Evolutionary conservation across 2,113 vertebrate species (phyloP), one percentile per base, ranked within the genome.

Genomic region (Myxocyprinus asiaticus): DNA sequence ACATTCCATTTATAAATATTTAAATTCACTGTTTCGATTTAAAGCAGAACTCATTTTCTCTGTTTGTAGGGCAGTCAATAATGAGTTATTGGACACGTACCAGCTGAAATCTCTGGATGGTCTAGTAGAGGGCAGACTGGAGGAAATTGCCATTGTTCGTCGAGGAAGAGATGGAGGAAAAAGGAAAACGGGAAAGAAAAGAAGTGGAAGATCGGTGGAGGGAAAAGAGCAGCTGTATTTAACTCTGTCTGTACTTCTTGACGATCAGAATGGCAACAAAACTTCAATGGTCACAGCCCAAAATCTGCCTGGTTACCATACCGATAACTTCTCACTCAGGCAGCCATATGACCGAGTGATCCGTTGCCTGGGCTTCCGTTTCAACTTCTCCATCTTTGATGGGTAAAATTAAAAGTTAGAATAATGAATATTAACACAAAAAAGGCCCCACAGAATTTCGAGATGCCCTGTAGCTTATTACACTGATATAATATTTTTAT

Each of bases 31-130:
- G 22, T 33, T 33, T 33, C 22, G 22, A 33, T 33, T 33, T 33
- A 33, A 33, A 33, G 22, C 3, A 33, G 22, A 33, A 33, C 22
- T 33, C 22, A 33, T 33, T 33, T 33, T 33, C 43, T 67, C 45
- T 84, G 12, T 47, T 67, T 80, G 15, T 53, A 99, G 98, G 89
- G 98, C 98, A 47, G 90, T 99, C 84, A 99, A 99, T 86, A 98
- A 99, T 0, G 98, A 96, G 76, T 88, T 99, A 0, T 86, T 99
- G 75, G 98, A 99, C 91, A 99, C 97, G 0, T 99, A 99, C 86
- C 98, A 99, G 89, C 92, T 99, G 68, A 99, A 99, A 88, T 99
- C 97, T 42, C 90, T 99, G 48, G 96, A 99, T 9, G 98, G 97
- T 0, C 82, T 99, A 80, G 88, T 95, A 9, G 98, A 99, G 76